Percentiles rank a stretch among this genome's conserved stretches.
phyloP scores from a whole-genome alignment of 2,888 invertebrate genomes.

The Phytoseiulus persimilis region DNA sequence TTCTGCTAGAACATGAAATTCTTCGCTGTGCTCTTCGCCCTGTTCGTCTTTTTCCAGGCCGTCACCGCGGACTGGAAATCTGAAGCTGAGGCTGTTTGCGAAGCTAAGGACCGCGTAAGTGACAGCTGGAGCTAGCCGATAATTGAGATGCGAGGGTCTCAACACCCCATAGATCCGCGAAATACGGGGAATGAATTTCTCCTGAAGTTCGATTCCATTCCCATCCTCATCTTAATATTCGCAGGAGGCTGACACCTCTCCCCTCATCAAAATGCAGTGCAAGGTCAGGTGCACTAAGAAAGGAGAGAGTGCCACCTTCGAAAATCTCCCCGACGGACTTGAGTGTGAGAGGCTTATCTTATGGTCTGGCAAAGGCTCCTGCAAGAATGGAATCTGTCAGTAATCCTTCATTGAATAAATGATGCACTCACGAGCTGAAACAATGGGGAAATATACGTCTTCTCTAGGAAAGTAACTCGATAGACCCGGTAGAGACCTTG shows the following conservation, averaged over 20 bases:
- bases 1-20: not conserved
- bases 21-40: not conserved
- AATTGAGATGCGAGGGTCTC: not conserved
- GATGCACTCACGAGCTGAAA: no score
- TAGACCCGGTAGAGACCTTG: no score
- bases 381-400: not conserved
- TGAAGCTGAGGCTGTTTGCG: not conserved
- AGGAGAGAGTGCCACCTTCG: not conserved
- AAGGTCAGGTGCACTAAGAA: not conserved
- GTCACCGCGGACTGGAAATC: not conserved
- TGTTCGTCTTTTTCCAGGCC: not conserved
- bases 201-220: not conserved
- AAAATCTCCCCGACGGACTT: not conserved
- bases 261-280: constrained; percentile 13
- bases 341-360: not conserved
- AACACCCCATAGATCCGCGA: not conserved
- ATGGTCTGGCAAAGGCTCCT: not conserved
- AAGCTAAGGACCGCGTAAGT: not conserved
- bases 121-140: not conserved
- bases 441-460: no score
- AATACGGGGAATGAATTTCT: not conserved
- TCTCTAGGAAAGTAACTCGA: no score
- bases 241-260: not conserved
- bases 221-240: not conserved
- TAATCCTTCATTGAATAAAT: not conserved